phyloP scores from a whole-genome alignment of 2,888 invertebrate genomes.

The Byasa hedistus region DNA sequence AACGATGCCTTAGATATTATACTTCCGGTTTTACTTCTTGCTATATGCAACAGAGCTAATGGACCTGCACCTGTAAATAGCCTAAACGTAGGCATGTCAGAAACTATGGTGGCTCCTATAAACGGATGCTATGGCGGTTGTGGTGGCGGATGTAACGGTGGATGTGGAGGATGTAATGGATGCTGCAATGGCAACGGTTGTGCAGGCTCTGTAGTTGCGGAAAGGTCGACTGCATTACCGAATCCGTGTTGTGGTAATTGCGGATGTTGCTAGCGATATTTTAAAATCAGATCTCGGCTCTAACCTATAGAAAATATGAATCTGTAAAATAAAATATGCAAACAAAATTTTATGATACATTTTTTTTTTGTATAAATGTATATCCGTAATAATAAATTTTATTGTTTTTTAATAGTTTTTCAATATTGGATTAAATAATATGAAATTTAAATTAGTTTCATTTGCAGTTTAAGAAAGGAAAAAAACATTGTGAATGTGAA shows the following conservation, averaged over 20 bases:
- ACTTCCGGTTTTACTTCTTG: conserved; percentile 48
- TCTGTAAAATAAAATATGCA: too few relatives aligned
- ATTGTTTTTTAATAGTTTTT: too few relatives aligned
- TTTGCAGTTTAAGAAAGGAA: background rate
- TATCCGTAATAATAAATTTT: too few relatives aligned
- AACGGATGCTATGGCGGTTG: conserved; percentile 21
- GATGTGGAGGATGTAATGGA: conserved; percentile 33
- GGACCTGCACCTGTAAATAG: conserved; percentile 9
- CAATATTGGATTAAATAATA: background rate
- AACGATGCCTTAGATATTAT: conserved; percentile 45
- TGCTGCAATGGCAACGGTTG: conserved; percentile 33
- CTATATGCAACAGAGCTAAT: conserved; percentile 36
- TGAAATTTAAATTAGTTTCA: background rate
- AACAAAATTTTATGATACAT: too few relatives aligned
- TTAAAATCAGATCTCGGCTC: background rate
- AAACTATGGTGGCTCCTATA: background rate
- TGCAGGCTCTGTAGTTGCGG: conserved; percentile 7
- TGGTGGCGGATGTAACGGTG: background rate
- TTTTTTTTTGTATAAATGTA: background rate
- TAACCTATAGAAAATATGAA: too few relatives aligned
- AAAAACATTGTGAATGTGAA: background rate
- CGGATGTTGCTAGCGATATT: conserved; percentile 9
- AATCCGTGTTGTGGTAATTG: conserved; percentile 7
- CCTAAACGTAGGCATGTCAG: conserved; percentile 13
- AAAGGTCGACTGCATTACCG: conserved; percentile 13